Percentiles rank a stretch among this genome's conserved stretches.
These are phyloP conservation scores for Macrophya alboannulata DNA, from an alignment of 2,888 invertebrate species.

Conservation along the genomic window DNA sequence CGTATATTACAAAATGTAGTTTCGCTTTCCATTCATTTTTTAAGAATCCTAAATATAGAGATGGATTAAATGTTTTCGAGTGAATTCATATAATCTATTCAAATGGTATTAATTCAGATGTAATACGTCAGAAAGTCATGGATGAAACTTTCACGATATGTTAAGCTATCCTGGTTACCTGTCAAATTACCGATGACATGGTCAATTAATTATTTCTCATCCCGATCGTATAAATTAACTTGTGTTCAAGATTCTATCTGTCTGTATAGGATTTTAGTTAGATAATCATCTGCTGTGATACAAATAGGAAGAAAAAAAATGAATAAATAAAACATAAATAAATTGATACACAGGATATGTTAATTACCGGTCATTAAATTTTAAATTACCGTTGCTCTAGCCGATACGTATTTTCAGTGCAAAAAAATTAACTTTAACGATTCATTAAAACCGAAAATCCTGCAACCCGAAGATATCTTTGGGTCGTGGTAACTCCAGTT, in stretches of 20 bases:
- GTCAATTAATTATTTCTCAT: constrained; percentile 1
- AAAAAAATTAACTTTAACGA: constrained; percentile 7
- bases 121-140: neutral
- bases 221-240: neutral
- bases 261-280: neutral
- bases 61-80: neutral
- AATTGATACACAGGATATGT: neutral
- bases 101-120: constrained; percentile 18
- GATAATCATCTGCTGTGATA: constrained; percentile 13
- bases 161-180: neutral
- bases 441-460: constrained; percentile 18
- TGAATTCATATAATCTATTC: neutral
- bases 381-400: constrained; percentile 6
- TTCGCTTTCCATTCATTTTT: constrained; percentile 41
- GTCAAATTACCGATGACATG: constrained; percentile 31
- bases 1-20: constrained; percentile 7
- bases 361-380: constrained; percentile 12
- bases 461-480: neutral
- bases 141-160: constrained; percentile 9
- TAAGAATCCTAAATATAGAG: neutral
- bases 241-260: neutral
- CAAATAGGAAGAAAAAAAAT: neutral
- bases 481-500: constrained; percentile 25
- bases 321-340: constrained; percentile 14
- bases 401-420: neutral